These are phyloP conservation scores for Drosophila pseudoananassae DNA, from an alignment of 1,140 invertebrate species.

Conservation along the genomic window DNA sequence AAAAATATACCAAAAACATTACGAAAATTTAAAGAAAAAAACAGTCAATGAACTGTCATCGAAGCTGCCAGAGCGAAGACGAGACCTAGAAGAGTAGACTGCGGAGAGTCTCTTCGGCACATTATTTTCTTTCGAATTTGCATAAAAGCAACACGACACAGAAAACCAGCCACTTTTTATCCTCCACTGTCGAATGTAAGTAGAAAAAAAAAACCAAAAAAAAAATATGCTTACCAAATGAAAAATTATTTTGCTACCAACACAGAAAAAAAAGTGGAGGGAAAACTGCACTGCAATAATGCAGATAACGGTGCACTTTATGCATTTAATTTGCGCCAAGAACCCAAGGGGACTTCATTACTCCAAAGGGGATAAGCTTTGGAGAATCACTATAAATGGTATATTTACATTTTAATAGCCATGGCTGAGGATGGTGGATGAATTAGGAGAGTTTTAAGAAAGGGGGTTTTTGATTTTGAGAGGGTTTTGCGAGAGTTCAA, in stretches of 20 bases:
- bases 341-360: background rate
- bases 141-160: slow-evolving; percentile 45
- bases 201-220: slow-evolving; percentile 14
- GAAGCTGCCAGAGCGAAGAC: slow-evolving; percentile 4
- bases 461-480: too few species aligned
- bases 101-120: slow-evolving; percentile 29
- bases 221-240: slow-evolving; percentile 33
- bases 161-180: slow-evolving; percentile 26
- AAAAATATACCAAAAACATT: slow-evolving; percentile 30
- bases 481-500: too few species aligned
- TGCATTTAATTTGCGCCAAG: background rate
- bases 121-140: slow-evolving; percentile 35
- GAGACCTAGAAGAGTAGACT: background rate
- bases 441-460: too few species aligned
- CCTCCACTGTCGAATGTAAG: slow-evolving; percentile 51
- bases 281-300: slow-evolving; percentile 31
- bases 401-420: background rate
- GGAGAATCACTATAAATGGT: background rate
- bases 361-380: background rate
- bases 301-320: slow-evolving; percentile 13
- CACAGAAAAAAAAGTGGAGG: background rate
- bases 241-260: slow-evolving; percentile 70
- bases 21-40: background rate
- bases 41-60: slow-evolving; percentile 63
- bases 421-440: background rate